Evolutionary conservation across 1,140 invertebrate species (phyloP).

Genomic region (Andrena cerasifolii): DNA sequence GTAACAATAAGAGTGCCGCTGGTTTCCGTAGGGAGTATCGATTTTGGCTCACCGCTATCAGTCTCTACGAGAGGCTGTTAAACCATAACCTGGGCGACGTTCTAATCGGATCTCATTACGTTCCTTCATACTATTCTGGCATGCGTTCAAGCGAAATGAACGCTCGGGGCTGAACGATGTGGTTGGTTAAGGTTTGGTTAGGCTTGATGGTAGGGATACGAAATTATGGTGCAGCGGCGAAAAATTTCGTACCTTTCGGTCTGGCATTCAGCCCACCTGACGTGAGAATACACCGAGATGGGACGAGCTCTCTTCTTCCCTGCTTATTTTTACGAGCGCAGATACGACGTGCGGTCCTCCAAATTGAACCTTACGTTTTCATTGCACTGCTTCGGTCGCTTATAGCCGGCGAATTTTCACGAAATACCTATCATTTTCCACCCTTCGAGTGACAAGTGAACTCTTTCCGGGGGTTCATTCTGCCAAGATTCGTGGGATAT

Average conservation of each 20-base stretch:
- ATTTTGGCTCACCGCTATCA: constrained; percentile 16
- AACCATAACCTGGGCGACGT: constrained; percentile 27
- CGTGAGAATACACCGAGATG: constrained; percentile 25
- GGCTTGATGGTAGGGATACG: constrained; percentile 10
- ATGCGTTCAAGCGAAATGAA: constrained; percentile 70
- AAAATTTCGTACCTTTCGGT: constrained; percentile 69
- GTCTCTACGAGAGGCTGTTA: neutral
- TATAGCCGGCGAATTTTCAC: neutral
- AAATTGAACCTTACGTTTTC: neutral
- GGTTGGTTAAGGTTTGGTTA: constrained; percentile 44
- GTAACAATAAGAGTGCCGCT: neutral
- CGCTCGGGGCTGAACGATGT: constrained; percentile 46
- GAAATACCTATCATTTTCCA: neutral
- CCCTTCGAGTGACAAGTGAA: neutral
- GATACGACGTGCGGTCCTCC: neutral
- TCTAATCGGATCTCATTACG: constrained; percentile 33
- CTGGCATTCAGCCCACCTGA: constrained; percentile 68
- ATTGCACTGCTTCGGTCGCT: neutral
- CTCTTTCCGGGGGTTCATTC: neutral
- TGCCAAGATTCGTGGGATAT: no score
- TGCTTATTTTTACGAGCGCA: constrained; percentile 12
- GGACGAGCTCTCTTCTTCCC: neutral
- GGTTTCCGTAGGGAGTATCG: neutral
- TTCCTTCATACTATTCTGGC: constrained; percentile 64
- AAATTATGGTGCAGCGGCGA: constrained; percentile 59